Percentiles rank a stretch among this genome's conserved stretches.
Evolutionary conservation across 2,113 vertebrate species (phyloP).

Genomic region (human (Homo sapiens)): DNA sequence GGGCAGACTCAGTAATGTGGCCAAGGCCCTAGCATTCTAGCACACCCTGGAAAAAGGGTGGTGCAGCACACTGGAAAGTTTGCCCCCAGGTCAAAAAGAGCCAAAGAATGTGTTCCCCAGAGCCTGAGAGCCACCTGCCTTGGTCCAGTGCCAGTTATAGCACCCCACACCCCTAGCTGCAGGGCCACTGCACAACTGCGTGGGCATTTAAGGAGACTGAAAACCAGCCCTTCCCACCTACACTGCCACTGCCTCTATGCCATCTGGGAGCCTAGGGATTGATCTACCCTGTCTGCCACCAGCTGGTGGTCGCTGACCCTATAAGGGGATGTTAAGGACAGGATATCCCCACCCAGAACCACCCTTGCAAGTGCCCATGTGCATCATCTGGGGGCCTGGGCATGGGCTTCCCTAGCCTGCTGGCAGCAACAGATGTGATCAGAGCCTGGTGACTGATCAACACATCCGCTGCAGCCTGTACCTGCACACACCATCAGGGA

Average conservation of each 20-base stretch:
- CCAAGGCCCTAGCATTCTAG: background rate
- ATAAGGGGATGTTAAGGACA: background rate
- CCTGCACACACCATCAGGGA: too few relatives aligned
- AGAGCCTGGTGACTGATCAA: background rate
- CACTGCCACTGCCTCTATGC: background rate
- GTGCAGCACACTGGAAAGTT: background rate
- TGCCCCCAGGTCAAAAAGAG: background rate
- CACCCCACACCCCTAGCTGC: background rate
- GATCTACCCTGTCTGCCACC: background rate
- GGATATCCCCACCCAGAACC: background rate
- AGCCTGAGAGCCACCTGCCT: background rate
- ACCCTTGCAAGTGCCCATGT: background rate
- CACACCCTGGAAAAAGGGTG: background rate
- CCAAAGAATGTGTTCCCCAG: background rate
- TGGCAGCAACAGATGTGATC: too few relatives aligned
- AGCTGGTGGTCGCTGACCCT: background rate
- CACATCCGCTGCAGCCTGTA: background rate
- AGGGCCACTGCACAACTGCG: background rate
- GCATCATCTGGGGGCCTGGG: background rate
- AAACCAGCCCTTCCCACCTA: background rate
- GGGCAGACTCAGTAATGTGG: background rate
- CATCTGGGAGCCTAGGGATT: background rate
- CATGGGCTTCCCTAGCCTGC: too few relatives aligned
- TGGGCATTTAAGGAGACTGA: background rate
- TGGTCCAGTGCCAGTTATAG: background rate